Conservation (phyloP, 2,797 vertebrate genomes). For the Micromesistius poutassou region DNA sequence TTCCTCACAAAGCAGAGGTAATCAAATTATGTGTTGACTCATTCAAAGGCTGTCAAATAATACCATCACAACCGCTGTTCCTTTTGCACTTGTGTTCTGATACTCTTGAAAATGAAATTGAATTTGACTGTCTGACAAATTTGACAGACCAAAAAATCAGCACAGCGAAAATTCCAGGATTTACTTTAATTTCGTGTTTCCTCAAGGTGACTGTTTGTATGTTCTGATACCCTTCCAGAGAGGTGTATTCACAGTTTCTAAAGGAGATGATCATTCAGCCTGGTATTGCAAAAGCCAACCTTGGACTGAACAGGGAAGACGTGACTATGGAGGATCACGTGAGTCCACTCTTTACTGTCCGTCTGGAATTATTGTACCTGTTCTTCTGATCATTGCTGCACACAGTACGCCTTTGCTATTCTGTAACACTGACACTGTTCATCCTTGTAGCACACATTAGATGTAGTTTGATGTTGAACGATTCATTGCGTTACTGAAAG, state of each 20-base stretch:
- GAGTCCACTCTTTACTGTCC: conserved; percentile 60
- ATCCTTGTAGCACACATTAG: background rate
- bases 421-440: no score
- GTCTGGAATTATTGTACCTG: background rate
- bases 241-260: conserved; percentile 90
- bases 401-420: background rate
- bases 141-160: no score
- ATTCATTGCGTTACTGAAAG: background rate
- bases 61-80: background rate
- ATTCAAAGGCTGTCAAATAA: background rate
- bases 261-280: conserved; percentile 99
- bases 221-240: conserved; percentile 65
- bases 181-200: background rate
- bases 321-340: conserved; percentile 97
- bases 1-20: conserved; percentile 93
- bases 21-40: conserved; percentile 19
- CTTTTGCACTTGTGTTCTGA: background rate
- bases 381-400: background rate
- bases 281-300: conserved; percentile 93
- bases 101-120: background rate
- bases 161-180: background rate
- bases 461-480: background rate
- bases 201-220: background rate
- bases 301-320: conserved; percentile 91
- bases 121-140: no score